phyloP scores from a whole-genome alignment of 2,113 vertebrate species.

The Desmodus rotundus region DNA sequence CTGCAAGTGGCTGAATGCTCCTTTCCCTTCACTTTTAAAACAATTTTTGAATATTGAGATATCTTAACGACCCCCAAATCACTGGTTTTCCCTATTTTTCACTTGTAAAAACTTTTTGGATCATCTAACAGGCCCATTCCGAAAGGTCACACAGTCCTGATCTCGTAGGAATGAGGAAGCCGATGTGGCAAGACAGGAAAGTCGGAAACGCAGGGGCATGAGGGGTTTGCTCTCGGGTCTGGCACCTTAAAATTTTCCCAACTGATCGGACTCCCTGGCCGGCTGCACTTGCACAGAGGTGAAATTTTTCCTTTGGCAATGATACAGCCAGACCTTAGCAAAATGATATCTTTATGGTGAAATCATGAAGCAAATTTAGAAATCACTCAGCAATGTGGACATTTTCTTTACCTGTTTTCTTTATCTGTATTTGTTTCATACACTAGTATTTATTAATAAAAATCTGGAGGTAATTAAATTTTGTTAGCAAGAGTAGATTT shows the following conservation, averaged over 20 bases:
- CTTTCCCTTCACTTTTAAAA: neutral
- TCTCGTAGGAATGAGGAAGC: neutral
- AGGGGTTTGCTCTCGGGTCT: neutral
- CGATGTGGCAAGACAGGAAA: neutral
- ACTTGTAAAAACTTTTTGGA: neutral
- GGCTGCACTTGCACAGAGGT: neutral
- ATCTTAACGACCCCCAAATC: neutral
- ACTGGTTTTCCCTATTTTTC: neutral
- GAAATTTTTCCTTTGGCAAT: neutral
- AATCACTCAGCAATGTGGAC: neutral
- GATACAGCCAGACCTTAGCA: neutral
- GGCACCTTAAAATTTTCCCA: neutral
- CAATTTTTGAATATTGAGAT: neutral
- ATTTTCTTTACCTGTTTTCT: neutral
- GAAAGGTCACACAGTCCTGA: neutral
- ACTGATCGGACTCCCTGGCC: neutral
- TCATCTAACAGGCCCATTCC: neutral
- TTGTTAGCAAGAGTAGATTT: neutral
- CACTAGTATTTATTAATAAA: slow-evolving; percentile 11
- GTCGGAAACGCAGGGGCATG: neutral
- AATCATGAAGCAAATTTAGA: neutral
- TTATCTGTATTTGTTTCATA: neutral
- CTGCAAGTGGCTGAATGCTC: neutral
- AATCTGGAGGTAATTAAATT: neutral
- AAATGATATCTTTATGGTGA: neutral